Evolutionary conservation across 2,888 invertebrate species (phyloP), one percentile per base, ranked within the genome.

Genomic region (Drosophila diplacantha): DNA sequence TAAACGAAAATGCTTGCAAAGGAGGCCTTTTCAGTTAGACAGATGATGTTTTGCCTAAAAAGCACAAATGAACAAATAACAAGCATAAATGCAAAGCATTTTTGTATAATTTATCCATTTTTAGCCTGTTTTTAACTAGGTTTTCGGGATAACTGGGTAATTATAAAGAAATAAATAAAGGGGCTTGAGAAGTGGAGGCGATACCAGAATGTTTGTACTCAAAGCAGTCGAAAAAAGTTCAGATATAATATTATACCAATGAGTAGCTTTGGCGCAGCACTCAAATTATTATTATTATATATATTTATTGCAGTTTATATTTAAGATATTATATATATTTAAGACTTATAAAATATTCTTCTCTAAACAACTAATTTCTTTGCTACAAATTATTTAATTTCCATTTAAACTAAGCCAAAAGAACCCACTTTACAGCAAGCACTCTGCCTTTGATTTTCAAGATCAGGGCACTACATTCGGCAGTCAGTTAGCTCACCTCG

Each of bases 401-500:
- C n/a, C 5, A 3, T 12, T 16, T 4, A 35, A 16, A 38, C 7
- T 14, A 14, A 22, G 11, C 16, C 37, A 5, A 4, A 18, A 43
- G 7, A 26, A 16, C 12, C 43, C 43, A 16, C 11, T 9, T 11
- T 2, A 16, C 11, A 6, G 6, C 26, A 8, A 7, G 2, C 11
- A 14, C 34, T 5, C n/a, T 8, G 18, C 26, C 29, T 31, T 8
- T 35, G 9, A 18, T 32, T 43, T 54, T 47, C 11, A 20, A 54
- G 54, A 47, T 54, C 54, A 16, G 35, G 26, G 20, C 34, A 37
- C 29, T 54, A 29, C 18, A 14, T 12, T 29, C 14, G 44, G 44
- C 44, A 46, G 31, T 31, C 31, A 46, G 31, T 31, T 31, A 14
- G 44, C 44, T 46, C 44, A 46, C 54, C 54, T 54, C 54, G 9